phyloP scores from a whole-genome alignment of 2,888 invertebrate genomes.

The Hirudinaria manillensis region DNA sequence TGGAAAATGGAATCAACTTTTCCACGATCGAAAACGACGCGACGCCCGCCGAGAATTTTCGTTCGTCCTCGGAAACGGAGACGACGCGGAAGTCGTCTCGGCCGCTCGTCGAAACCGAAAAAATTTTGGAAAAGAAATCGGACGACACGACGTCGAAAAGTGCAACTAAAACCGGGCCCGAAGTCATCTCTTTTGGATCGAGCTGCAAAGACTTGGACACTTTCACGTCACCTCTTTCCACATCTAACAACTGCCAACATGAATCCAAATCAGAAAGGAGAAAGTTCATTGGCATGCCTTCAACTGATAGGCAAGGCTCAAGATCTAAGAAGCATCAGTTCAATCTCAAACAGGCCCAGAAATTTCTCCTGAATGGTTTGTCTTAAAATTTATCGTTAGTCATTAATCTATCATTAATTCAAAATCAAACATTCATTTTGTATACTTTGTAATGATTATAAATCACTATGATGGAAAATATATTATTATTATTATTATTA shows the following conservation, averaged over 20 bases:
- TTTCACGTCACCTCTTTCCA: background rate
- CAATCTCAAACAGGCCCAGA: constrained; percentile 10
- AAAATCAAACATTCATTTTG: background rate
- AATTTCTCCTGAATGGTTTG: constrained; percentile 5
- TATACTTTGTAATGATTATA: background rate
- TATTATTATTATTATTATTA: background rate
- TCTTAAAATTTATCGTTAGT: background rate
- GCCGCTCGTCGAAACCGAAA: background rate
- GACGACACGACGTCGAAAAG: background rate
- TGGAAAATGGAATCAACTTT: too few species aligned
- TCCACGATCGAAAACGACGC: background rate
- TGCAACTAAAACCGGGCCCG: background rate
- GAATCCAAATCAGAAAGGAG: background rate
- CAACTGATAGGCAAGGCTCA: too few species aligned
- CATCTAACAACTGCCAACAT: background rate
- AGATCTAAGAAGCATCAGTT: background rate
- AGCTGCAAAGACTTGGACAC: constrained; percentile 18
- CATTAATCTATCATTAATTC: too few species aligned
- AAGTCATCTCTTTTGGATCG: constrained; percentile 13
- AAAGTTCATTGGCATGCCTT: too few species aligned
- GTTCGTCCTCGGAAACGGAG: background rate
- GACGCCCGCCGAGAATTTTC: background rate
- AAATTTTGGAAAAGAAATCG: background rate
- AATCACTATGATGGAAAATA: background rate
- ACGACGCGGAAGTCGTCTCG: background rate